phyloP scores from a whole-genome alignment of 2,888 invertebrate genomes.

The Ectobius pallidus region DNA sequence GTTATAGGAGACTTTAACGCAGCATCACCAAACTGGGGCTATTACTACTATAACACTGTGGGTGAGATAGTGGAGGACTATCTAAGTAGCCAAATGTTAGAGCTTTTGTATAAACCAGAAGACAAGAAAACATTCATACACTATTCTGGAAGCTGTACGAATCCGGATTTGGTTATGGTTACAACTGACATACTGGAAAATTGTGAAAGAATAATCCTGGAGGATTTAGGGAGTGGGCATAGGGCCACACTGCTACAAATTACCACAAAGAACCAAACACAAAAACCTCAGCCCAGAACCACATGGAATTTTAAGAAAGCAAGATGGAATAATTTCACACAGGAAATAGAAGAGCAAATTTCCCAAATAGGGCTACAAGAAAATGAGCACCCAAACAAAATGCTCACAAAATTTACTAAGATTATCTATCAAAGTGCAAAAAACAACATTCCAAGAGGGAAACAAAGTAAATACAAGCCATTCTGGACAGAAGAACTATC shows the following conservation, averaged over 20 bases:
- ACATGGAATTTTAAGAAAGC: conserved; percentile 1
- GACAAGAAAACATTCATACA: conserved; percentile 3
- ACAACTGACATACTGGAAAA: background rate
- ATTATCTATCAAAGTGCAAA: background rate
- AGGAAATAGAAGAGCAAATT: conserved; percentile 7
- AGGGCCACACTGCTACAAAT: too few relatives aligned
- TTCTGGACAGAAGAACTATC: conserved; percentile 11
- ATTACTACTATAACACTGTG: background rate
- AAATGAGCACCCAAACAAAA: background rate
- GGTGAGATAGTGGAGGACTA: conserved; percentile 1
- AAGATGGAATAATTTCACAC: conserved; percentile 5
- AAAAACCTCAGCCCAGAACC: background rate
- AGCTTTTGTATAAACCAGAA: background rate
- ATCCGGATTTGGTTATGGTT: background rate
- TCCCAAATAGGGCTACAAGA: background rate
- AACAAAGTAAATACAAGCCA: conserved; percentile 6
- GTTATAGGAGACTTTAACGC: too few relatives aligned
- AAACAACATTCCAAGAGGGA: conserved; percentile 1
- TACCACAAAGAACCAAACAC: background rate
- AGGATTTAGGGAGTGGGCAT: conserved; percentile 1
- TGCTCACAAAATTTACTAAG: background rate
- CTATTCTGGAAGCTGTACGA: conserved; percentile 1
- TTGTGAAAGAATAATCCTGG: background rate
- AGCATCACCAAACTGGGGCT: too few relatives aligned
- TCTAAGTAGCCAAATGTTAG: background rate